Evolutionary conservation across 2,797 vertebrate species (phyloP).

Genomic region (Microcaecilia unicolor): DNA sequence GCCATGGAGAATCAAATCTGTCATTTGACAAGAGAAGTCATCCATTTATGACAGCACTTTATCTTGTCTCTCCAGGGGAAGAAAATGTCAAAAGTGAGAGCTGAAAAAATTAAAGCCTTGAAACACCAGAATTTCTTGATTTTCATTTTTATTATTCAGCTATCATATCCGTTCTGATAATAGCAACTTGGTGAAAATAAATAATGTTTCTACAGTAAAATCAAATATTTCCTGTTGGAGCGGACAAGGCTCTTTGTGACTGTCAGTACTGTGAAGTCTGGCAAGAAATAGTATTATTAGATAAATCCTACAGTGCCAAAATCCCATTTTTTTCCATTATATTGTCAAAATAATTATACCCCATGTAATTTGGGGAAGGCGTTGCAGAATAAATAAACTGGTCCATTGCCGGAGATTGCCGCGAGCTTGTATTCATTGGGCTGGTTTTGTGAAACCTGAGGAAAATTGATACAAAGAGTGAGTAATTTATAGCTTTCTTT

Average conservation of each 20-base stretch:
- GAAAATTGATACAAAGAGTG: slow-evolving; percentile 14
- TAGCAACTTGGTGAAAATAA: slow-evolving; percentile 75
- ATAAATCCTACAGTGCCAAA: slow-evolving; percentile 75
- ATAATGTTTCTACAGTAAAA: slow-evolving; percentile 73
- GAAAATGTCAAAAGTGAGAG: slow-evolving; percentile 81
- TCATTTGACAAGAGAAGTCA: slow-evolving; percentile 81
- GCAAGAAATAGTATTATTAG: slow-evolving; percentile 75
- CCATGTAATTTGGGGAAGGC: slow-evolving; percentile 75
- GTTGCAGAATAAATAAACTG: slow-evolving; percentile 67
- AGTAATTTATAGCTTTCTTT: slow-evolving; percentile 46
- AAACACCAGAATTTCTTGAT: slow-evolving; percentile 78
- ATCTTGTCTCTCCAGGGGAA: slow-evolving; percentile 80
- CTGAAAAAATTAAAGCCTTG: slow-evolving; percentile 73
- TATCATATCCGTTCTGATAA: slow-evolving; percentile 76
- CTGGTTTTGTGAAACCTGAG: slow-evolving; percentile 40
- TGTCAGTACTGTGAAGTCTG: slow-evolving; percentile 73
- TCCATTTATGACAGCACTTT: slow-evolving; percentile 80
- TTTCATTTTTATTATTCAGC: slow-evolving; percentile 76
- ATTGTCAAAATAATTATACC: slow-evolving; percentile 79
- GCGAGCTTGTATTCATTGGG: slow-evolving; percentile 48
- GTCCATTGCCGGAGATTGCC: slow-evolving; percentile 59
- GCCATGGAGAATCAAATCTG: slow-evolving; percentile 80
- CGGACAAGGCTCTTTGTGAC: slow-evolving; percentile 72
- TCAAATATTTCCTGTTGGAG: slow-evolving; percentile 79
- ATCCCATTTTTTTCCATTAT: slow-evolving; percentile 81